A percentile compares a stretch with the other conserved stretches of the same genome.
These are phyloP conservation scores for Nibea albiflora DNA, from an alignment of 2,113 vertebrate genomes.

Conservation along the genomic window DNA sequence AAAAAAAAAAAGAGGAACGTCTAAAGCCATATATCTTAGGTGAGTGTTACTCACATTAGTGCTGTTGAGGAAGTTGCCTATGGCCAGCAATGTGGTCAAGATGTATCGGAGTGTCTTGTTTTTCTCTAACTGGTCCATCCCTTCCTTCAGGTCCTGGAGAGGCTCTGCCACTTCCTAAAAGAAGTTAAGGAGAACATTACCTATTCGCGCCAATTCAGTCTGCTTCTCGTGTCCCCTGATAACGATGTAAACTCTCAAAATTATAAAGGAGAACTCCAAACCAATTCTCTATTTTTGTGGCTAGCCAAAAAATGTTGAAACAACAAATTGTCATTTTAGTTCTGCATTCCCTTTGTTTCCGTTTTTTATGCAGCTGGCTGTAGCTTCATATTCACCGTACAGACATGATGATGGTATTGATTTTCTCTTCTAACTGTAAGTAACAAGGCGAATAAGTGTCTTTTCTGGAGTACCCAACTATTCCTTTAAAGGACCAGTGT, in stretches of 20 bases:
- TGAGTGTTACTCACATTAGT: conserved; percentile 89
- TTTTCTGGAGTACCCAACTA: not conserved
- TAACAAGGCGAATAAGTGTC: not conserved
- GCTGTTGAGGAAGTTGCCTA: conserved; percentile 98
- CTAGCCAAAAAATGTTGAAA: not conserved
- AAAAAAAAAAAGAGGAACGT: conserved; percentile 5
- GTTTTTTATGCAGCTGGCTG: not conserved
- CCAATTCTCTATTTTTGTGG: not conserved
- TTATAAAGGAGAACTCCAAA: not conserved
- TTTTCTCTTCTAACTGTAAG: not conserved
- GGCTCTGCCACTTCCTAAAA: conserved; percentile 96
- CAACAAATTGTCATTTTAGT: not conserved
- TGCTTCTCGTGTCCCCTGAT: not conserved
- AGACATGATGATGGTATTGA: not conserved
- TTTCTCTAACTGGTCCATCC: conserved; percentile 98
- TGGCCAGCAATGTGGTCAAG: conserved; percentile 94
- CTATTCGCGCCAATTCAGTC: not conserved
- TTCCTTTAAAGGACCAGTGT: not conserved
- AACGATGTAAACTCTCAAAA: not conserved
- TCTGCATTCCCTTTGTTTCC: not conserved
- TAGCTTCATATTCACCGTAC: not conserved
- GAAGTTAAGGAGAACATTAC: not conserved
- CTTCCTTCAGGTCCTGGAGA: conserved; percentile 97
- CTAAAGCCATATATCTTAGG: not conserved
- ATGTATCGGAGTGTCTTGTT: conserved; percentile 95